Evolutionary conservation across 2,888 invertebrate species (phyloP), one percentile per base, ranked within the genome.

Genomic region (Cephus rjabovi): DNA sequence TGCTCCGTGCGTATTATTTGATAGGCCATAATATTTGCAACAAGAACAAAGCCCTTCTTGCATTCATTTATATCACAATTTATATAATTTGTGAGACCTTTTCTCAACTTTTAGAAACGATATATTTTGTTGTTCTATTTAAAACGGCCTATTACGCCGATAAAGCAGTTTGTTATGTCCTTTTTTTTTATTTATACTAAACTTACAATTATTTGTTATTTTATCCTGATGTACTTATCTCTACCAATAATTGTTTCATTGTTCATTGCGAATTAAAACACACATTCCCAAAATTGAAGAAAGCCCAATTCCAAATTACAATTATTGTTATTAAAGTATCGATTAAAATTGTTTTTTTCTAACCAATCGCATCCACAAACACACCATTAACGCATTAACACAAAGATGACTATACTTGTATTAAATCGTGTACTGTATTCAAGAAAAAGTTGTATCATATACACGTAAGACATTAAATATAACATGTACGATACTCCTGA

Each of bases 391-490:
- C 56, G 0, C 56, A 56, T 56, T 56, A 56, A 56, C 56, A 9
- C 56, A 56, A 56, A 56, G 23, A 56, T 56, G 9, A 71, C 3
- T 71, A 71, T 31, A 31, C 12, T 3, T 71, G 30, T 70, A 31
- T 33, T 34, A 34, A 33, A 71, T 33, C 23, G 71, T 71, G 15
- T 71, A 71, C 15, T 71, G 31, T 23, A 71, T 33, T 74, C 35
- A 35, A 23, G 34, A 15, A 74, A 35, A 35, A 31, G 15, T 71
- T 70, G 76, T 81, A 81, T 85, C 77, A 79, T 81, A 56, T 56
- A 56, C 23, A 56, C 56, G 56, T 56, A 56, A 23, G 56, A 56
- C 23, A 15, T 15, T 56, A 56, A 23, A 56, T 56, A 23, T 56
- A 56, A 80, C 77, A 34, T 71, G 31, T 71, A 71, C 71, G 12